Evolutionary conservation across 1,140 invertebrate genomes (phyloP).

Genomic region (Drosophila rhopaloa): DNA sequence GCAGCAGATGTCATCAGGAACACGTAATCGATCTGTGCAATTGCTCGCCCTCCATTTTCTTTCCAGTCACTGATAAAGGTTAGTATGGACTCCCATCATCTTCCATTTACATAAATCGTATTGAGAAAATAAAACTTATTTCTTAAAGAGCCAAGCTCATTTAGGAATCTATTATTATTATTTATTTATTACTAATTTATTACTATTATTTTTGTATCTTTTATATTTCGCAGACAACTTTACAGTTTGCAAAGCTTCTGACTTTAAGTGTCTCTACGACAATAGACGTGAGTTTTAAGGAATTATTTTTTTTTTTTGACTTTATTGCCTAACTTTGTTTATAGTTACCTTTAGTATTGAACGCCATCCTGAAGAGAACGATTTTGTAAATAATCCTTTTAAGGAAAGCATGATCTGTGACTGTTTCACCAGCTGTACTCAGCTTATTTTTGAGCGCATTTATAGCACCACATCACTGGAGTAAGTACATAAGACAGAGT

Average conservation of each 20-base stretch:
- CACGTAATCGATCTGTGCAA: slow-evolving; percentile 61
- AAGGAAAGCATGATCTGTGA: slow-evolving; percentile 67
- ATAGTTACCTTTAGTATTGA: slow-evolving; percentile 59
- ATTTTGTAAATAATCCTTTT: slow-evolving; percentile 53
- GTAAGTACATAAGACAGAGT: slow-evolving; percentile 34
- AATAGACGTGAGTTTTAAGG: slow-evolving; percentile 48
- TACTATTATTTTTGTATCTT: not conserved
- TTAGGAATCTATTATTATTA: not conserved
- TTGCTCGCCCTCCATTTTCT: slow-evolving; percentile 65
- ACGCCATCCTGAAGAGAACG: slow-evolving; percentile 33
- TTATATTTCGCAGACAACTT: slow-evolving; percentile 57
- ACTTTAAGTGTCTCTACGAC: slow-evolving; percentile 73
- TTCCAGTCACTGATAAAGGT: slow-evolving; percentile 57
- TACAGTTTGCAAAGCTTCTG: slow-evolving; percentile 64
- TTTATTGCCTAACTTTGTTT: not conserved
- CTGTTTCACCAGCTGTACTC: slow-evolving; percentile 68
- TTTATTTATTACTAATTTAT: not conserved
- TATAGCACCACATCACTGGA: slow-evolving; percentile 38
- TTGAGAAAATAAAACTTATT: too few species aligned
- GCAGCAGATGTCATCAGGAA: slow-evolving; percentile 72
- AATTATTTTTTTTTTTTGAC: too few species aligned
- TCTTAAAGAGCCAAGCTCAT: too few species aligned
- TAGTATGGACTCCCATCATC: not conserved
- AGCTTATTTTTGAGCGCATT: slow-evolving; percentile 59
- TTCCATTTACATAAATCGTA: too few species aligned